A percentile compares a stretch with the other conserved stretches of the same genome.
Conservation (phyloP, 2,797 vertebrate genomes). For the Moxostoma hubbsi region DNA sequence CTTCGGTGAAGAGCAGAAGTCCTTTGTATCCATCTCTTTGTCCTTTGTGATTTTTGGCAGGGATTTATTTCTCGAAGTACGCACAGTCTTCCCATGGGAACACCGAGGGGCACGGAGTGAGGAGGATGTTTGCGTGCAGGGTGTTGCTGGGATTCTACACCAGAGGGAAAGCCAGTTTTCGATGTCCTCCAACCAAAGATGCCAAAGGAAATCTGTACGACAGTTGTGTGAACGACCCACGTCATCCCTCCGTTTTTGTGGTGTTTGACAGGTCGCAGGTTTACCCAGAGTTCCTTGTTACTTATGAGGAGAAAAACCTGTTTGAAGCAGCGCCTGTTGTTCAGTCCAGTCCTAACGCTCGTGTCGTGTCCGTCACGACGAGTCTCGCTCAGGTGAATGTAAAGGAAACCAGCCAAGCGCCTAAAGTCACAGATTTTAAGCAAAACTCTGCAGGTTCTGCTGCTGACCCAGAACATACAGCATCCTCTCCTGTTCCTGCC, state of each 20-base stretch:
- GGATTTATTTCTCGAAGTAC: conserved; percentile 86
- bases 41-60: conserved; percentile 64
- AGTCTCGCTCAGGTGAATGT: not conserved
- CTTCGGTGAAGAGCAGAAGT: too few relatives aligned
- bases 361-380: not conserved
- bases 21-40: not conserved
- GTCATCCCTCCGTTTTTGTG: conserved; percentile 59
- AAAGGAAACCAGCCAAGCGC: not conserved
- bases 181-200: conserved; percentile 60
- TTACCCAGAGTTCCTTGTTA: conserved; percentile 67
- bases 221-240: conserved; percentile 61
- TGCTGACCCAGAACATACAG: not conserved
- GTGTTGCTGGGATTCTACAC: conserved; percentile 82
- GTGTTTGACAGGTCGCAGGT: conserved; percentile 65
- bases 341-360: not conserved
- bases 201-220: conserved; percentile 55
- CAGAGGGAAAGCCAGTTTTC: conserved; percentile 65
- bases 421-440: too few relatives aligned
- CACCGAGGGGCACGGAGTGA: conserved; percentile 44
- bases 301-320: conserved; percentile 44
- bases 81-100: conserved; percentile 80
- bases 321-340: not conserved
- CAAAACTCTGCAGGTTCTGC: not conserved
- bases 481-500: not conserved
- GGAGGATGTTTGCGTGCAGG: conserved; percentile 81